Conservation (phyloP, 2,797 vertebrate genomes). For the Zonotrichia albicollis region DNA sequence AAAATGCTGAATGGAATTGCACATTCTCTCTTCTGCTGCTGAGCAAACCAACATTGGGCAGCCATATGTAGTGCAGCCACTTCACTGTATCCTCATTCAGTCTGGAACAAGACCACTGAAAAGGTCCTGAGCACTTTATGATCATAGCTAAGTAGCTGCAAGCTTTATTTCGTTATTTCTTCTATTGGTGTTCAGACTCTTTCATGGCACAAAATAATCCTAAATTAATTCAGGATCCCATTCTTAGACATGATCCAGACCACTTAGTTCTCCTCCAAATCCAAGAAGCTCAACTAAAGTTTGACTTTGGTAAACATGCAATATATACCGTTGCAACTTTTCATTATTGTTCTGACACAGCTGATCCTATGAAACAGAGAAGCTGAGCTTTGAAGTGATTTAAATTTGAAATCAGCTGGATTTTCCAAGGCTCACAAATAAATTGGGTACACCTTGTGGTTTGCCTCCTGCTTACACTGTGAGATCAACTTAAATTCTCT, state of each 20-base stretch:
- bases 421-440: not conserved
- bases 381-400: not conserved
- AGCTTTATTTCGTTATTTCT: not conserved
- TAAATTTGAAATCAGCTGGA: not conserved
- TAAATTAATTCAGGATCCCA: not conserved
- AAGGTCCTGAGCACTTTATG: not conserved
- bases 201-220: not conserved
- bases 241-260: not conserved
- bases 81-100: not conserved
- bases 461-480: not conserved
- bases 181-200: not conserved
- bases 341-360: not conserved
- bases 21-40: not conserved
- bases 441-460: not conserved
- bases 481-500: not conserved
- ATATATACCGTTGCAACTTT: not conserved
- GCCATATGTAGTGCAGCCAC: not conserved
- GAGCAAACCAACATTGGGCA: not conserved
- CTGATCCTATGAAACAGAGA: not conserved
- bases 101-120: not conserved
- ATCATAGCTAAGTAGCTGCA: not conserved
- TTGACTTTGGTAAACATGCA: not conserved
- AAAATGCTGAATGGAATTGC: not conserved
- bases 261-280: not conserved
- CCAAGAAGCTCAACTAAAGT: not conserved